These are phyloP conservation scores for Cheiracanthium punctorium DNA, from an alignment of 2,888 invertebrate species.

Conservation along the genomic window DNA sequence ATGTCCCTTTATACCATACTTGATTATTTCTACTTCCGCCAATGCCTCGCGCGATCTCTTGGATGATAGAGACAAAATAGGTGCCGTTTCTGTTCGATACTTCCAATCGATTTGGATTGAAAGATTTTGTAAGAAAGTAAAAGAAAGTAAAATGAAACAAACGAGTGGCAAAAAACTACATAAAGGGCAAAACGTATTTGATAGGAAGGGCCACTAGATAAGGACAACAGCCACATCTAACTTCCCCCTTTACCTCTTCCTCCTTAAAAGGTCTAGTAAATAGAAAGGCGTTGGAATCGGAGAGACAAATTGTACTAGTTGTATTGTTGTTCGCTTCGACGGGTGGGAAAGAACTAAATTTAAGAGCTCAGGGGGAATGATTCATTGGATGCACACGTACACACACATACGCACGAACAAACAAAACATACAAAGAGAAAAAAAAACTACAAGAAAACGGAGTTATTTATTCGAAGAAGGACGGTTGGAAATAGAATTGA, in stretches of 20 bases:
- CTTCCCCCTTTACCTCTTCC: neutral
- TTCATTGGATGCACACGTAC: slow-evolving; percentile 58
- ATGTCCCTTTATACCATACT: neutral
- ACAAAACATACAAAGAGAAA: slow-evolving; percentile 40
- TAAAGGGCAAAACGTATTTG: slow-evolving; percentile 52
- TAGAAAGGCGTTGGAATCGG: slow-evolving; percentile 52
- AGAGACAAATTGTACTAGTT: slow-evolving; percentile 66
- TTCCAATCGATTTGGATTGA: slow-evolving; percentile 64
- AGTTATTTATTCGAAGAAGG: slow-evolving; percentile 66
- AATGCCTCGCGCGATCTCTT: slow-evolving; percentile 18
- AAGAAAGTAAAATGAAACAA: slow-evolving; percentile 43
- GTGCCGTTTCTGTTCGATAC: slow-evolving; percentile 28
- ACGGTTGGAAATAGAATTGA: slow-evolving; percentile 59
- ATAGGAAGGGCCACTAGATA: slow-evolving; percentile 54
- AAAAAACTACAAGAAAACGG: slow-evolving; percentile 29
- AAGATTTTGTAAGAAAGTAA: slow-evolving; percentile 59
- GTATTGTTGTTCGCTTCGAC: slow-evolving; percentile 60
- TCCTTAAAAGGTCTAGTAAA: slow-evolving; percentile 54
- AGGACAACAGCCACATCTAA: slow-evolving; percentile 32
- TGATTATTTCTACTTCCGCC: slow-evolving; percentile 37
- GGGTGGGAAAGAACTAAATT: slow-evolving; percentile 58
- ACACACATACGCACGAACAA: slow-evolving; percentile 31
- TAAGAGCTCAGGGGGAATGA: slow-evolving; percentile 62
- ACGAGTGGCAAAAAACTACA: slow-evolving; percentile 35
- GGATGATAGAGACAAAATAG: slow-evolving; percentile 47